Evolutionary conservation across 2,113 vertebrate species (phyloP), one percentile per base, ranked within the genome.

Genomic region (Shinisaurus crocodilurus): DNA sequence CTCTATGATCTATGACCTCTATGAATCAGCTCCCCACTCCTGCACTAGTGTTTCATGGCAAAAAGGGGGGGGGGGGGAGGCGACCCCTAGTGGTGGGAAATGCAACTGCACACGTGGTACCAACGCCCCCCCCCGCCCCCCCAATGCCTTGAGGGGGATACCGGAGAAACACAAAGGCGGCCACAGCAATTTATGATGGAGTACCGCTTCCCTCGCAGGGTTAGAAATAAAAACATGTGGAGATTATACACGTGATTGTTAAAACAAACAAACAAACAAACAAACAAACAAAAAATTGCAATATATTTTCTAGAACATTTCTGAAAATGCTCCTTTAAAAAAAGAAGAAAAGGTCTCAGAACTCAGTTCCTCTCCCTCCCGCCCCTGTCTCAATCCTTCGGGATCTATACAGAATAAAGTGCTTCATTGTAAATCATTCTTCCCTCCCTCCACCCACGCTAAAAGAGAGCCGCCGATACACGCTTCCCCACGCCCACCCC

Each of bases 321-420:
- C 89, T 94, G 65, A 87, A 84, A 92, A 94, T 0, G 85, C 88
- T 96, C 91, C 92, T 0, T 8, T 32, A 60, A 29, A 34, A 12
- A 34, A 65, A 69, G 50, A 93, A 93, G 50, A 93, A 93, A 91
- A 95, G 94, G 95, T 96, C 95, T 93, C 91, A 18, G 89, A 94
- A 93, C 91, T 93, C 88, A 40, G 77, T 50, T 88, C 92, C 92
- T 89, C 92, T 89, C 89, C 1, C 84, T 88, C 89, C 91, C 88
- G 87, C 88, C 94, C 93, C 92, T 90, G 95, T 92, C 0, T 90
- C 75, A 23, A 3, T 12, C 91, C 89, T 93, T 89, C 95, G 96
- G 94, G 91, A 81, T 94, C 96, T 96, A 95, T 97, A 97, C 96
- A 97, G 97, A 97, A 97, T 97, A 98, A 98, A 98, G 97, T 98